These are phyloP conservation scores for Auanema freiburgensis DNA, from an alignment of 2,888 invertebrate species.

Conservation along the genomic window DNA sequence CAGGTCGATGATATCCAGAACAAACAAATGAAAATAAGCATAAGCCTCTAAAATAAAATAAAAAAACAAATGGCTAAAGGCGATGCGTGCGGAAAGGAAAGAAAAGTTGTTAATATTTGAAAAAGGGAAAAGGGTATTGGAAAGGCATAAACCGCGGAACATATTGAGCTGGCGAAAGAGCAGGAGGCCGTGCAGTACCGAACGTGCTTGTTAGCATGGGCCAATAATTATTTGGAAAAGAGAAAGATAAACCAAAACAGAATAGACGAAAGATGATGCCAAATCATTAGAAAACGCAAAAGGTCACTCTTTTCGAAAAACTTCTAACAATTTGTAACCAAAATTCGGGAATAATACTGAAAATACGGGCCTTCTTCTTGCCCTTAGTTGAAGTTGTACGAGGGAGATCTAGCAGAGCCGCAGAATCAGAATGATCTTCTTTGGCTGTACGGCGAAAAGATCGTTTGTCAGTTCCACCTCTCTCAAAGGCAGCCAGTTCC, in stretches of 20 bases:
- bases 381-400: constrained; percentile 44
- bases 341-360: constrained; percentile 4
- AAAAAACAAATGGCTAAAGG: neutral
- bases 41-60: neutral
- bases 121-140: neutral
- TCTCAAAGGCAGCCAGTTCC: constrained; percentile 28
- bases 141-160: no score
- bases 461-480: constrained; percentile 50
- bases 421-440: constrained; percentile 50
- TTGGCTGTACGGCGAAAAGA: constrained; percentile 51
- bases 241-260: no score
- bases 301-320: no score
- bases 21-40: neutral
- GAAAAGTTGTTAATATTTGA: neutral
- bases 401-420: constrained; percentile 57
- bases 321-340: no score
- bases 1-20: neutral
- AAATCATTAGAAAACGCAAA: no score
- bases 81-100: neutral
- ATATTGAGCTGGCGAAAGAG: no score
- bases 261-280: no score
- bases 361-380: constrained; percentile 52
- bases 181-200: no score
- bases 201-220: no score
- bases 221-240: no score